Evolutionary conservation across 2,113 vertebrate species (phyloP).

Genomic region (Lagopus muta): DNA sequence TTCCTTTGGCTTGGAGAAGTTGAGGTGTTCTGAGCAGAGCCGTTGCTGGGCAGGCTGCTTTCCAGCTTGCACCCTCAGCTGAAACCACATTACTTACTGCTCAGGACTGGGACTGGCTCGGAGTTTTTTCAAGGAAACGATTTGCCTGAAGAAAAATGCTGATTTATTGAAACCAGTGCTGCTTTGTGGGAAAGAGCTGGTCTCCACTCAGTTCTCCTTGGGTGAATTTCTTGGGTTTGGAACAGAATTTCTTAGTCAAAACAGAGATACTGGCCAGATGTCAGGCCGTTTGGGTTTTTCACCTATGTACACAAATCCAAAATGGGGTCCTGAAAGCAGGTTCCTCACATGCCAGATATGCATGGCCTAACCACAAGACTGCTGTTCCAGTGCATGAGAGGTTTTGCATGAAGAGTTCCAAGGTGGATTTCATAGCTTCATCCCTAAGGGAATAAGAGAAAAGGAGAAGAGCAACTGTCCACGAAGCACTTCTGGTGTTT

Average conservation of each 20-base stretch:
- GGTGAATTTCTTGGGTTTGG: background rate
- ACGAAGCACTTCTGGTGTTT: background rate
- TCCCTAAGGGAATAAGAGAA: background rate
- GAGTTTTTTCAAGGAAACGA: background rate
- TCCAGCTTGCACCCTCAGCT: background rate
- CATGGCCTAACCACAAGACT: background rate
- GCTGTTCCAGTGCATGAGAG: background rate
- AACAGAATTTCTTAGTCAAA: conserved; percentile 41
- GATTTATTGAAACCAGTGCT: conserved; percentile 2
- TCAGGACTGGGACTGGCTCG: background rate
- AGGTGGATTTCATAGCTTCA: background rate
- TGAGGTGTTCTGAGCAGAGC: background rate
- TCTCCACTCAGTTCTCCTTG: background rate
- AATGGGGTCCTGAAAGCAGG: background rate
- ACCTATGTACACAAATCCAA: conserved; percentile 18
- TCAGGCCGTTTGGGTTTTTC: background rate
- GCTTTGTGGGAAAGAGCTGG: conserved; percentile 10
- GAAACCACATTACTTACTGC: background rate
- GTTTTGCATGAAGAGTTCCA: background rate
- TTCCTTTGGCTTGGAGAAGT: background rate
- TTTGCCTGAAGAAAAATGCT: conserved; percentile 21
- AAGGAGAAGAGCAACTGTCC: background rate
- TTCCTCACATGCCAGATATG: background rate
- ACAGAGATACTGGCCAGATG: background rate
- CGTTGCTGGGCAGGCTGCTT: background rate